These are phyloP conservation scores for Lagopus muta DNA, from an alignment of 2,113 vertebrate genomes.

Conservation along the genomic window DNA sequence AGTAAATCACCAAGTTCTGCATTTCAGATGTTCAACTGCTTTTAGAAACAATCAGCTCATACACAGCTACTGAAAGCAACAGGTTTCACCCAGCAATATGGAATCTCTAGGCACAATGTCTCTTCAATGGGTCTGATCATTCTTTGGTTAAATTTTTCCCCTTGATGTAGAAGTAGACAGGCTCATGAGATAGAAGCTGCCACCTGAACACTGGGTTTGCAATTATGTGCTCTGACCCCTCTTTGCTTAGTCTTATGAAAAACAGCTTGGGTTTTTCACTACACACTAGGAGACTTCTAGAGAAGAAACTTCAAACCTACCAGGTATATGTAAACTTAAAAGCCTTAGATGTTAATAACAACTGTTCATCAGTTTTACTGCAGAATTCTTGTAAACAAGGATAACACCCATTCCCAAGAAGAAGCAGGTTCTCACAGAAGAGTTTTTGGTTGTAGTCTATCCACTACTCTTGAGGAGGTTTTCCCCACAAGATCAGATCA, in stretches of 20 bases:
- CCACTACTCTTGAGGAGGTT: neutral
- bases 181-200: neutral
- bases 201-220: neutral
- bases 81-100: neutral
- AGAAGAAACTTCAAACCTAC: neutral
- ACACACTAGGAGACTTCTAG: neutral
- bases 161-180: accelerated
- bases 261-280: neutral
- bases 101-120: neutral
- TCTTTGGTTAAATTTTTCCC: neutral
- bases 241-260: neutral
- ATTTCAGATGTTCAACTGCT: neutral
- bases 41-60: neutral
- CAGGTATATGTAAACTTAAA: neutral
- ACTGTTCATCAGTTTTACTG: neutral
- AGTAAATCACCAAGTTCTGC: neutral
- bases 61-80: neutral
- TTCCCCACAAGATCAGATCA: neutral
- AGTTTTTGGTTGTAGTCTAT: neutral
- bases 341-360: neutral
- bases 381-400: neutral
- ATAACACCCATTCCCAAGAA: neutral
- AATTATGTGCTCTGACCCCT: neutral
- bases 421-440: neutral
- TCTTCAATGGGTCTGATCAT: neutral